phyloP scores from a whole-genome alignment of 2,797 vertebrate species.

The Microhierax caerulescens region DNA sequence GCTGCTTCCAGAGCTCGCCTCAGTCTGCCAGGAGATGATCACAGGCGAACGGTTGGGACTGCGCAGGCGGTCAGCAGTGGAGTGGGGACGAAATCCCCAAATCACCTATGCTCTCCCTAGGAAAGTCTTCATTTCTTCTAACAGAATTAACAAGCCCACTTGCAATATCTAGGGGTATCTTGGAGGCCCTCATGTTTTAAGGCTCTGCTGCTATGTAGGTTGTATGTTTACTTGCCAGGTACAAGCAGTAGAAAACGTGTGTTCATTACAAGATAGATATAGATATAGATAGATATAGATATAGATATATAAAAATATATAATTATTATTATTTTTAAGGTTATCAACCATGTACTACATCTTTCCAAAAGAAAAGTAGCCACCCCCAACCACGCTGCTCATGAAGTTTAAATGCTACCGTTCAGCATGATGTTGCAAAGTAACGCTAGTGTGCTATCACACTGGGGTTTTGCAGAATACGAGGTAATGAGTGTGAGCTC shows the following conservation, averaged over 20 bases:
- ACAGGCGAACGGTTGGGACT: accelerated
- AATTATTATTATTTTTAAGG: background rate
- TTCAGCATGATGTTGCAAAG: background rate
- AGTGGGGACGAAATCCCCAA: background rate
- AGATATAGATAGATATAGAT: too few relatives aligned
- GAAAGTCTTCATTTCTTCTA: background rate
- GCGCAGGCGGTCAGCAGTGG: background rate
- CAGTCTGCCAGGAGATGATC: background rate
- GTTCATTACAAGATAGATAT: background rate
- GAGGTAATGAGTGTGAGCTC: background rate
- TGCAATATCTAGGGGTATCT: background rate
- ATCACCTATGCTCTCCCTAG: background rate
- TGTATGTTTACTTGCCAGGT: background rate
- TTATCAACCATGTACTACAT: accelerated
- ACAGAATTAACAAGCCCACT: background rate
- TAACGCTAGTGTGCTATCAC: too few relatives aligned
- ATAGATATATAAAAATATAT: too few relatives aligned
- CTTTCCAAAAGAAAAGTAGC: background rate
- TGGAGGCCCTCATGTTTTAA: background rate
- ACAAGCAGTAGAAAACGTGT: background rate
- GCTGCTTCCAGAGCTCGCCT: background rate
- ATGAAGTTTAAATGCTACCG: background rate
- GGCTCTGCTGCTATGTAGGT: background rate
- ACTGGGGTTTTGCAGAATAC: background rate
- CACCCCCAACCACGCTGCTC: background rate